Conservation (phyloP, 2,797 vertebrate species). For the Hypotaenidia philippensis region DNA sequence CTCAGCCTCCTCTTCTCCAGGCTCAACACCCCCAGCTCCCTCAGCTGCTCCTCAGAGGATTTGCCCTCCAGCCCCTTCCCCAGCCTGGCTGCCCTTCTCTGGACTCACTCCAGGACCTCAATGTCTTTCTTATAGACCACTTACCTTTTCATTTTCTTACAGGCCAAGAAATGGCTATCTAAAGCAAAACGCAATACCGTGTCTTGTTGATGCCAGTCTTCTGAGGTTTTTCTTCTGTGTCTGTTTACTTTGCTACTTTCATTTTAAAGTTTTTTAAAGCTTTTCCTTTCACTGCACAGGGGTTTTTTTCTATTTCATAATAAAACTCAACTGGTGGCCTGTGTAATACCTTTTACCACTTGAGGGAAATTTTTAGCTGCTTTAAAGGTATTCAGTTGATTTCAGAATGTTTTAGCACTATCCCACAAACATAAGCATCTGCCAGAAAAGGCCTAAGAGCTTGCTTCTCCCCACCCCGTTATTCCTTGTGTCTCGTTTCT, state of each 20-base stretch:
- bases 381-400: neutral
- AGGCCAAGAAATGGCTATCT: neutral
- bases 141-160: neutral
- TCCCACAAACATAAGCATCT: neutral
- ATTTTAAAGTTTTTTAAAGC: neutral
- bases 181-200: neutral
- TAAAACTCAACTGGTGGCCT: neutral
- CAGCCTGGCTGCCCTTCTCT: too few species aligned
- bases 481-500: neutral
- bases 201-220: rapidly evolving
- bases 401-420: neutral
- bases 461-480: rapidly evolving
- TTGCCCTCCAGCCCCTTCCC: too few species aligned
- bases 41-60: too few species aligned
- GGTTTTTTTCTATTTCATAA: neutral
- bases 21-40: too few species aligned
- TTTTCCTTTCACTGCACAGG: neutral
- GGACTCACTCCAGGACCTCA: too few species aligned
- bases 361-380: neutral
- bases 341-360: neutral
- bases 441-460: neutral
- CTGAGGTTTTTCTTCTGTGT: neutral
- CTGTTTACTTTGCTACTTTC: neutral
- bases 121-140: neutral
- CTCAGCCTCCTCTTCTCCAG: too few species aligned